Conservation (phyloP, 2,113 vertebrate genomes). For the Bos indicus region DNA sequence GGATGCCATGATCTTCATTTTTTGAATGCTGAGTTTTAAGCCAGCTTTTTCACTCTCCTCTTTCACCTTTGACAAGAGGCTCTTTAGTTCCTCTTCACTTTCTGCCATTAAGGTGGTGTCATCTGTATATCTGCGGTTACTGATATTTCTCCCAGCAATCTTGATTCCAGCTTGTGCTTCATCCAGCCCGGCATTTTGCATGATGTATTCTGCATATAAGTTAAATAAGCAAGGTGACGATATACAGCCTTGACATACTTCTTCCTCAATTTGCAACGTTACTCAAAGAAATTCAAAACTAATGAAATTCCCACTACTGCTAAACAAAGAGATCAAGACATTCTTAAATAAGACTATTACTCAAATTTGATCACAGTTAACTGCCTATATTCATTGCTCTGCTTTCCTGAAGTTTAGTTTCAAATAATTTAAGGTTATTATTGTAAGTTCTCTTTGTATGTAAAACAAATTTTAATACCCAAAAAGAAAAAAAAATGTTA, state of each 20-base stretch:
- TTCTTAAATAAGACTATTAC: neutral
- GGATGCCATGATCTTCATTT: neutral
- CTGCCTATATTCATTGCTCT: neutral
- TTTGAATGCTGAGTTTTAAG: neutral
- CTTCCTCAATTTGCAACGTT: neutral
- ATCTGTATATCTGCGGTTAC: neutral
- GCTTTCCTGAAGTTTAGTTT: neutral
- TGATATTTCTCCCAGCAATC: neutral
- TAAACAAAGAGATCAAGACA: neutral
- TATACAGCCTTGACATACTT: neutral
- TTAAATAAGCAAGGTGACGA: neutral
- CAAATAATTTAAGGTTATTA: neutral
- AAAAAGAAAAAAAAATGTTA: neutral
- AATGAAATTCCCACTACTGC: neutral
- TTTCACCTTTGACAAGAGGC: neutral
- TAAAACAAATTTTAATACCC: constrained; percentile 1
- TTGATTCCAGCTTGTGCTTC: neutral
- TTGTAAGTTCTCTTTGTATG: neutral
- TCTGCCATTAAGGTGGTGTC: neutral
- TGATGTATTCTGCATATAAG: neutral
- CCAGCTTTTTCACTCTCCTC: neutral
- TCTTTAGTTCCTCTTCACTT: neutral
- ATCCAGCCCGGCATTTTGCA: neutral
- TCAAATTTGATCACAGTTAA: neutral
- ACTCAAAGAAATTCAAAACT: neutral